phyloP scores from a whole-genome alignment of 2,113 vertebrate species.

The Jacana jacana region DNA sequence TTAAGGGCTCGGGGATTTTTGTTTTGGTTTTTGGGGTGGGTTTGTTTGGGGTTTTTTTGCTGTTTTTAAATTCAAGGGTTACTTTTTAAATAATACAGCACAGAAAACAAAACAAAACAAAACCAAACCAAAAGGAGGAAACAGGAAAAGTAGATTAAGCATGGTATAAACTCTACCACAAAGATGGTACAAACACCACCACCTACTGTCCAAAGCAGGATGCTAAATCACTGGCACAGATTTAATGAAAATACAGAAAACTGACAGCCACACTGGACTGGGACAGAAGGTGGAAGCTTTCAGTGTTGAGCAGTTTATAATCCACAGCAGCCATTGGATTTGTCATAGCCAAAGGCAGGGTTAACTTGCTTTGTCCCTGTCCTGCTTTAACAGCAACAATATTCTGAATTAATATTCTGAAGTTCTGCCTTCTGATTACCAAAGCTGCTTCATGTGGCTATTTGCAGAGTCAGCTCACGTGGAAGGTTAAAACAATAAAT shows the following conservation, averaged over 20 bases:
- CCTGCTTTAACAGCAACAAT: not conserved
- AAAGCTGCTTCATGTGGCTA: not conserved
- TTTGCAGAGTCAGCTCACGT: not conserved
- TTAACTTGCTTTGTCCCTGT: not conserved
- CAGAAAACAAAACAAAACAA: not conserved
- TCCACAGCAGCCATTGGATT: not conserved
- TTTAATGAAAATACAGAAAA: not conserved
- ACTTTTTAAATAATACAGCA: not conserved
- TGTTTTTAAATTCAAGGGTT: not conserved
- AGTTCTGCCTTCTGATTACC: not conserved
- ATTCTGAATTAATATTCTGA: not conserved
- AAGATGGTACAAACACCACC: constrained; percentile 19
- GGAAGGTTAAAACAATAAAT: not conserved
- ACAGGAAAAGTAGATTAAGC: not conserved
- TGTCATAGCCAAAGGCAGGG: not conserved
- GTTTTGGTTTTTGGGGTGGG: not conserved
- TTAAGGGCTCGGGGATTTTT: not conserved
- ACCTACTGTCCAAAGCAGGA: constrained; percentile 30
- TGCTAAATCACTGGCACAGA: not conserved
- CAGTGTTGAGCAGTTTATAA: not conserved
- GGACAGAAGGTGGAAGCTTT: not conserved
- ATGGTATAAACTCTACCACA: not conserved
- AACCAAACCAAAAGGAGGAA: not conserved
- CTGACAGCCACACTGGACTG: not conserved
- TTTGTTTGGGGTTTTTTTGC: too few species aligned